Evolutionary conservation across 2,888 invertebrate species (phyloP).

Genomic region (Leptinotarsa juncta): DNA sequence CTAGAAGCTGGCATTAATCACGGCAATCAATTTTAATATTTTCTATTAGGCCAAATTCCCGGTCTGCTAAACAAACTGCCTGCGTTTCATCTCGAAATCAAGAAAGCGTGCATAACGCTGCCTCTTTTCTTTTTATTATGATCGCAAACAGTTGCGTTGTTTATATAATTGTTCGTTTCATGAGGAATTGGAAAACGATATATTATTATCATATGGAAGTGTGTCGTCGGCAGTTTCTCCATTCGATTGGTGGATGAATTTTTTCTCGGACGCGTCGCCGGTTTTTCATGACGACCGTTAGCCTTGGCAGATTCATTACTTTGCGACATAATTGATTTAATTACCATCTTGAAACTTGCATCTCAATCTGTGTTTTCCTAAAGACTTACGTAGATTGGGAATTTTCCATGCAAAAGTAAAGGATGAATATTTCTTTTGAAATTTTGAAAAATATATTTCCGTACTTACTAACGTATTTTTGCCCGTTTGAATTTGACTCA

Average conservation of each 20-base stretch:
- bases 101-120: slow-evolving; percentile 58
- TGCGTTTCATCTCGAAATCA: slow-evolving; percentile 59
- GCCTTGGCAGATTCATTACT: not conserved
- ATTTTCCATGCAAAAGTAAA: not conserved
- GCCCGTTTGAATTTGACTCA: too few species aligned
- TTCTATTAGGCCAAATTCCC: slow-evolving; percentile 48
- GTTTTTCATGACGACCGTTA: slow-evolving; percentile 1
- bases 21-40: slow-evolving; percentile 46
- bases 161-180: slow-evolving; percentile 57
- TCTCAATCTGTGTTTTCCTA: slow-evolving; percentile 8
- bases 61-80: slow-evolving; percentile 49
- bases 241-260: not conserved
- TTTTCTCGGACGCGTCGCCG: not conserved
- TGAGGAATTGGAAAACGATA: slow-evolving; percentile 50
- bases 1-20: slow-evolving; percentile 17
- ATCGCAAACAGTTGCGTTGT: slow-evolving; percentile 51
- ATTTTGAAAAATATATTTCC: too few species aligned
- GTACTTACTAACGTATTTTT: too few species aligned
- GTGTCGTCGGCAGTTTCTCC: not conserved
- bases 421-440: not conserved
- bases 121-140: slow-evolving; percentile 52
- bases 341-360: slow-evolving; percentile 3
- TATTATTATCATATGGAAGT: slow-evolving; percentile 41
- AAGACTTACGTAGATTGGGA: not conserved
- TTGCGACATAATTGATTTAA: slow-evolving; percentile 2